phyloP scores from a whole-genome alignment of 2,113 vertebrate species.

The Gulo gulo region DNA sequence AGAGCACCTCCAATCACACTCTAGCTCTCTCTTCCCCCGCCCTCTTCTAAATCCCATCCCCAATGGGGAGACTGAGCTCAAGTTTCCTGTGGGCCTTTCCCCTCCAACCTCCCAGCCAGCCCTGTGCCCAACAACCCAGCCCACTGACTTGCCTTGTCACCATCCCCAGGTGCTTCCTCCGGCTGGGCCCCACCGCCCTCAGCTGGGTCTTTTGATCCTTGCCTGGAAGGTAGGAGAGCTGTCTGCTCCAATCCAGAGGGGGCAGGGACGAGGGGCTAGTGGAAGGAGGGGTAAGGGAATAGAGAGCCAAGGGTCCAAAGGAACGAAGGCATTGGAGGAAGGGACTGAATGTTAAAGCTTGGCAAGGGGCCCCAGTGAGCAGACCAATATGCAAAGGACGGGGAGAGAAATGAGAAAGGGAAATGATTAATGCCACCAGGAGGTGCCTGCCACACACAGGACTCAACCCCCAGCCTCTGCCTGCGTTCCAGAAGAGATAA shows the following conservation, averaged over 20 bases:
- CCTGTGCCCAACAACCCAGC: neutral
- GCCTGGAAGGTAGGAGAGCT: conserved; percentile 81
- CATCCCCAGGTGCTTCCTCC: conserved; percentile 48
- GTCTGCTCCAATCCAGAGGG: conserved; percentile 77
- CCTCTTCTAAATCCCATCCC: neutral
- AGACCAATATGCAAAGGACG: neutral
- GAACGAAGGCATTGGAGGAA: conserved; percentile 55
- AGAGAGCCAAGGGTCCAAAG: conserved; percentile 75
- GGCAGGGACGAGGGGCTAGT: conserved; percentile 74
- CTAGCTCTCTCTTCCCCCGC: neutral
- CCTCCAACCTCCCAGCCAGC: neutral
- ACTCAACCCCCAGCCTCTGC: neutral
- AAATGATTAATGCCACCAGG: neutral
- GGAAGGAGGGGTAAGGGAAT: conserved; percentile 71
- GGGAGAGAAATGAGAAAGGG: conserved; percentile 11
- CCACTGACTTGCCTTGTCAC: conserved; percentile 68
- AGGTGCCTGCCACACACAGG: neutral
- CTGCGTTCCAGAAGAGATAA: neutral
- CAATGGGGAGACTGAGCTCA: neutral
- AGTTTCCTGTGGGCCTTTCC: neutral
- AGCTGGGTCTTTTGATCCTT: conserved; percentile 74
- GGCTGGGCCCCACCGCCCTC: conserved; percentile 67
- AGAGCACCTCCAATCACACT: neutral
- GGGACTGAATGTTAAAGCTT: conserved; percentile 2
- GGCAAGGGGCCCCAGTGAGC: conserved; percentile 3